Evolutionary conservation across 2,797 vertebrate species (phyloP).

Genomic region (Thamnophis elegans): DNA sequence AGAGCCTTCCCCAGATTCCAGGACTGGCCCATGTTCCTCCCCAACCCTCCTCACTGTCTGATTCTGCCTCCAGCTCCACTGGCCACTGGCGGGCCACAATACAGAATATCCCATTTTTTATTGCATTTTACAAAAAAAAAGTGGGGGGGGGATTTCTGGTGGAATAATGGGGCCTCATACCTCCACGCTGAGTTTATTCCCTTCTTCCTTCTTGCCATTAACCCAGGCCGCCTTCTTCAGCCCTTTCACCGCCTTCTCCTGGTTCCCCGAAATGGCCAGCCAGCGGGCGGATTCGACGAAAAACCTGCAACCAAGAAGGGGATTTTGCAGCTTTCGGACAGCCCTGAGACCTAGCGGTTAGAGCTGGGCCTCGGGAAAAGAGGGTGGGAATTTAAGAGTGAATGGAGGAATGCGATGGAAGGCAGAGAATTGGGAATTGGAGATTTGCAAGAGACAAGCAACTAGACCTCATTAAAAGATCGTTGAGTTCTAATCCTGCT

Average conservation of each 20-base stretch:
- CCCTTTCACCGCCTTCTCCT: slow-evolving; percentile 20
- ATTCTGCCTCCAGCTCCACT: no score
- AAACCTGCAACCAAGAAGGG: neutral
- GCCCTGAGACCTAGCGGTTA: neutral
- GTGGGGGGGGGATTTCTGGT: no score
- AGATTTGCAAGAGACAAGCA: no score
- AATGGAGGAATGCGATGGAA: neutral
- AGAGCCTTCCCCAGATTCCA: no score
- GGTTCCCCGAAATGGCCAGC: slow-evolving; percentile 39
- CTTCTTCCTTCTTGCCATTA: slow-evolving; percentile 40
- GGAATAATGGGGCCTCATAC: neutral
- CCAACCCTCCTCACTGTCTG: no score
- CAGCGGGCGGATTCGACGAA: slow-evolving; percentile 48
- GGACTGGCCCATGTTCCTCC: no score
- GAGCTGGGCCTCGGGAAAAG: neutral
- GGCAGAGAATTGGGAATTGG: neutral
- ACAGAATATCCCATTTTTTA: neutral
- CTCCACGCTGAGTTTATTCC: slow-evolving; percentile 37
- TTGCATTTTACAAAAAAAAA: neutral
- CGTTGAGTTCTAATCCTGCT: no score
- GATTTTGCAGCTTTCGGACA: neutral
- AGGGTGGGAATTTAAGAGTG: neutral
- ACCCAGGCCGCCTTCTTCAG: slow-evolving; percentile 33
- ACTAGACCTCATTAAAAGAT: no score
- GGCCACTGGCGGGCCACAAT: no score